Base-by-base conservation (phyloP, 2,113 vertebrate genomes). In the Aptenodytes forsteri region DNA sequence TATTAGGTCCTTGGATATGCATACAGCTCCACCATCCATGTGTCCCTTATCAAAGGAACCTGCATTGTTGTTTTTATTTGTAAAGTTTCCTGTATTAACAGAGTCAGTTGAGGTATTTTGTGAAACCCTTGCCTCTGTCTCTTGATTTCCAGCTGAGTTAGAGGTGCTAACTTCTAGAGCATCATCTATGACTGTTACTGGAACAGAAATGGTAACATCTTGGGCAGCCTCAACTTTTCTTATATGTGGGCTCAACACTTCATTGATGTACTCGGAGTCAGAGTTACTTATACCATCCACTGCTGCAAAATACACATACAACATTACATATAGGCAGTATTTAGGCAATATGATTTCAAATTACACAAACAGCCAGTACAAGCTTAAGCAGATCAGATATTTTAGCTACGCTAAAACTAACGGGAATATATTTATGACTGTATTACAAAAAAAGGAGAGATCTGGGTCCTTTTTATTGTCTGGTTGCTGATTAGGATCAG, bases 141-240 rank as follows among this genome's bases (percentile, higher is more conserved):
- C 94, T 66, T 96, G 92, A 50, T 88, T 92, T 94, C 94, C 89
- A 34, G 56, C 61, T 30, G 77, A 58, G 40, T 91, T 88, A 65
- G 13, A 80, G 32, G 38, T 90, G 81, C 95, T 94, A 42, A 98
- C 90, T 78, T 98, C 98, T 66, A 98, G 95, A 87, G 98, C 97
- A 93, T 99, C 99, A 92, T 99, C 99, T 58, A 99, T 99, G 71
- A 99, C 97, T 10, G 99, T 99, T 81, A 99, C 99, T 40, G 99
- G 99, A 95, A 99, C 98, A 40, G 98, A 90, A 96, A 97, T n/a
- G n/a, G 97, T 95, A 67, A 98, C 92, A 26, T 98, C 91, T 47
- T 97, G 95, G 38, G 97, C 61, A 1, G 97, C 88, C 17, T 97
- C 90, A 58, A 36, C 7, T 6, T 93, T 92, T 23, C 42, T 86